phyloP scores from a whole-genome alignment of 2,797 vertebrate species.

The Adelosebastes latens region DNA sequence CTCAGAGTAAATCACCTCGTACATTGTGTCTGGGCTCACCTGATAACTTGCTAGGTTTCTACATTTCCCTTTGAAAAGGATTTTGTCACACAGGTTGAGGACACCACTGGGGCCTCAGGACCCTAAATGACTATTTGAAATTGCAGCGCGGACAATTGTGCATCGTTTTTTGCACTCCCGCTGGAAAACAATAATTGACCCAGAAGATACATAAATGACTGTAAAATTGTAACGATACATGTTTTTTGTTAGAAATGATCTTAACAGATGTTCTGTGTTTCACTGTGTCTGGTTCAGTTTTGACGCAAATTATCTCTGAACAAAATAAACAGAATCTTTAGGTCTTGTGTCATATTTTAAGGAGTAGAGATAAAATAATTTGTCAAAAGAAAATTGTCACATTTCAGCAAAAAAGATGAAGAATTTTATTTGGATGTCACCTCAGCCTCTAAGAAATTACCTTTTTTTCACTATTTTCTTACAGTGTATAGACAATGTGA shows the following conservation, averaged over 20 bases:
- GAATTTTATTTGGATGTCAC: not conserved
- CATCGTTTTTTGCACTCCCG: constrained; percentile 36
- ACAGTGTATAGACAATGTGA: not conserved
- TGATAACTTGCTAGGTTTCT: constrained; percentile 78
- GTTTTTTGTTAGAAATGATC: constrained; percentile 30
- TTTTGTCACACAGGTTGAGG: constrained; percentile 72
- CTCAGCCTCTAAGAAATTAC: not conserved
- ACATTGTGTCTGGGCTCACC: constrained; percentile 76
- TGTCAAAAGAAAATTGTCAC: not conserved
- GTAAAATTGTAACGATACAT: constrained; percentile 25
- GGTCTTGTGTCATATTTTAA: not conserved
- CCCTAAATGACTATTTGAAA: constrained; percentile 80
- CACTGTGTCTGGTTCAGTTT: not conserved
- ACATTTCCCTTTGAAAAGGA: constrained; percentile 77
- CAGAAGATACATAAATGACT: constrained; percentile 42
- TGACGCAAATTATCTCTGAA: not conserved
- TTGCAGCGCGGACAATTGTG: constrained; percentile 57
- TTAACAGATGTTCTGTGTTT: not conserved
- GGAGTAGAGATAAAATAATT: not conserved
- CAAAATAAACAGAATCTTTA: not conserved
- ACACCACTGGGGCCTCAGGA: constrained; percentile 67
- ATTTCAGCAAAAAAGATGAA: not conserved
- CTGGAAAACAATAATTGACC: constrained; percentile 58
- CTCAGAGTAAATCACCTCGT: constrained; percentile 81
- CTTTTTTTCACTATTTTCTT: not conserved